Percentiles rank a stretch among this genome's conserved stretches.
phyloP scores from a whole-genome alignment of 2,113 vertebrate species.

The Scortum barcoo region DNA sequence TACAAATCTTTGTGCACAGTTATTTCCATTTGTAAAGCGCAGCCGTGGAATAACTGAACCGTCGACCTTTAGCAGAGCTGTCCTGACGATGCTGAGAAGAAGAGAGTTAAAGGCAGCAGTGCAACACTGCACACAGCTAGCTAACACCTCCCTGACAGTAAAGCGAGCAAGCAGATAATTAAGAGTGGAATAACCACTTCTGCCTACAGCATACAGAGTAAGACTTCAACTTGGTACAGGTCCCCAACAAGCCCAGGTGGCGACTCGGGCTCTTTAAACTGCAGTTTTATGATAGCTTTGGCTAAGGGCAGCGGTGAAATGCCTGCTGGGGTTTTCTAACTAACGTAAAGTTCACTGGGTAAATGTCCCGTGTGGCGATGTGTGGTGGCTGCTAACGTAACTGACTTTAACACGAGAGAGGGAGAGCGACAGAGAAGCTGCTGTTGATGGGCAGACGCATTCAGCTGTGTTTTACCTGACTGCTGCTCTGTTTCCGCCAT shows the following conservation, averaged over 20 bases:
- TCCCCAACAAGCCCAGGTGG: not conserved
- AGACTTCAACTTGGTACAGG: not conserved
- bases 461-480: slow-evolving; percentile 64
- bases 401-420: not conserved
- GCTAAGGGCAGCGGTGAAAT: not conserved
- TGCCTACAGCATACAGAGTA: not conserved
- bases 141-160: not conserved
- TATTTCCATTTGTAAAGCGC: not conserved
- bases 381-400: not conserved
- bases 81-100: too few species aligned
- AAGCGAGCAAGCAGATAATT: not conserved
- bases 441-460: not conserved
- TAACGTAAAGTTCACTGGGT: not conserved
- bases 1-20: not conserved
- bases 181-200: not conserved
- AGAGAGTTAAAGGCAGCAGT: not conserved
- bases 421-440: not conserved
- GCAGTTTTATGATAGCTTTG: not conserved
- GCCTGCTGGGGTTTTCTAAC: not conserved
- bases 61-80: not conserved
- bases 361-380: not conserved
- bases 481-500: slow-evolving; percentile 76
- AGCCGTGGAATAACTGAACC: not conserved
- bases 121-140: not conserved
- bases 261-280: not conserved